Evolutionary conservation across 1,140 invertebrate species (phyloP).

Genomic region (Tachypleus tridentatus): DNA sequence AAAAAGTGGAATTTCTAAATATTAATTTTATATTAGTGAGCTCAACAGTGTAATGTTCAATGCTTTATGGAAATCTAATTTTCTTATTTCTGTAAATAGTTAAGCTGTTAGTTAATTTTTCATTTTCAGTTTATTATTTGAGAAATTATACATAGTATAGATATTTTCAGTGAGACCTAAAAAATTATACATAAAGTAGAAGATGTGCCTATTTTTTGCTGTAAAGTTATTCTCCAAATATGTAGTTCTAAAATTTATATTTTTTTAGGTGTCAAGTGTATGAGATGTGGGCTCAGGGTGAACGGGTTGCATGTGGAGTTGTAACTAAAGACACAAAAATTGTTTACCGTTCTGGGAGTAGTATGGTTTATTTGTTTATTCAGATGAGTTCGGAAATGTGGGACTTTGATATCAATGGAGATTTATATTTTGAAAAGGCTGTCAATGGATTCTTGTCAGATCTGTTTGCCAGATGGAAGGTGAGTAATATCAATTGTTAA

Average conservation of each 20-base stretch:
- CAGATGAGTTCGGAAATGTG: constrained; percentile 99
- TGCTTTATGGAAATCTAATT: too few relatives aligned
- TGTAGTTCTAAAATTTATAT: constrained; percentile 13
- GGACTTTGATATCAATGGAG: constrained; percentile 98
- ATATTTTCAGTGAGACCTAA: too few relatives aligned
- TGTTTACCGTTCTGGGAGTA: constrained; percentile 91
- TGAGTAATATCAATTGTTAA: constrained; percentile 28
- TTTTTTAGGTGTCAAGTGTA: constrained; percentile 59
- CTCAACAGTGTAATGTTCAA: too few relatives aligned
- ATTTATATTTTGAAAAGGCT: constrained; percentile 72
- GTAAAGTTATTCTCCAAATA: background rate
- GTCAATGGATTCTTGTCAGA: constrained; percentile 93
- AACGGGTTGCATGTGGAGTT: constrained; percentile 85
- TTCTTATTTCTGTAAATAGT: too few relatives aligned
- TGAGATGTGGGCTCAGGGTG: constrained; percentile 94
- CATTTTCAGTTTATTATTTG: too few relatives aligned
- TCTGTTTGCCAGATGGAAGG: constrained; percentile 96
- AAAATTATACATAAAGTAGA: too few relatives aligned
- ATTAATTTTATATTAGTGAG: too few relatives aligned
- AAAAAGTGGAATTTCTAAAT: too few relatives aligned
- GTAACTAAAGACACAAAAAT: constrained; percentile 91
- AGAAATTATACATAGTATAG: too few relatives aligned
- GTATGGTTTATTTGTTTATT: constrained; percentile 92
- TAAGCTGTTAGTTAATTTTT: too few relatives aligned
- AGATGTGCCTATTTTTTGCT: background rate